Conservation (phyloP, 2,797 vertebrate genomes). For the Carapus acus region DNA sequence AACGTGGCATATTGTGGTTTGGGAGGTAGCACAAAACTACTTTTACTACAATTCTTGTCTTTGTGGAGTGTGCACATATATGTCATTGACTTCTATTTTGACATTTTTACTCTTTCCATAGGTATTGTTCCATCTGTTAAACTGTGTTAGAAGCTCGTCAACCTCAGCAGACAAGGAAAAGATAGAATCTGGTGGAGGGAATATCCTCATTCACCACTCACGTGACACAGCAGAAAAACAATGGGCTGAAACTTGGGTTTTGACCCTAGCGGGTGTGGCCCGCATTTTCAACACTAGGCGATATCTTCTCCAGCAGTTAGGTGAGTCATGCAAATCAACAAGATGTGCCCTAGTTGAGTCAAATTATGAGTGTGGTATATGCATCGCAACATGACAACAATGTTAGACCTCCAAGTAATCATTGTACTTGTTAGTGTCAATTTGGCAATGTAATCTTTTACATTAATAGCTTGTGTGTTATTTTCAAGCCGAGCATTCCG, state of each 20-base stretch:
- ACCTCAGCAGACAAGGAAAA: conserved; percentile 98
- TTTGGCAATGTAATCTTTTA: too few species aligned
- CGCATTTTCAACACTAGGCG: conserved; percentile 97
- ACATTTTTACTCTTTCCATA: conserved; percentile 39
- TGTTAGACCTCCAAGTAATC: too few species aligned
- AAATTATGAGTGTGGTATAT: too few species aligned
- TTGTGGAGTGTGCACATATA: not conserved
- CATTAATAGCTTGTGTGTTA: too few species aligned
- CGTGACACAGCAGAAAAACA: conserved; percentile 98
- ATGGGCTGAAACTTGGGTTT: conserved; percentile 98
- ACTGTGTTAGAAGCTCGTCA: conserved; percentile 90
- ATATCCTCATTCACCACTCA: conserved; percentile 99
- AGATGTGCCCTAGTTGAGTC: too few species aligned
- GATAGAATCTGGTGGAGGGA: conserved; percentile 97
- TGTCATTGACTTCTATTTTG: not conserved
- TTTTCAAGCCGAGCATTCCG: too few species aligned
- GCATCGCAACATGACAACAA: too few species aligned
- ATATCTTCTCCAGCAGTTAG: conserved; percentile 90
- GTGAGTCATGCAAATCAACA: conserved; percentile 57
- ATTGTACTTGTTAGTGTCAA: too few species aligned
- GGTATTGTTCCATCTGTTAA: conserved; percentile 93
- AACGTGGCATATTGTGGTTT: conserved; percentile 96
- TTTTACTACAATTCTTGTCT: not conserved
- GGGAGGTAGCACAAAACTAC: conserved; percentile 82
- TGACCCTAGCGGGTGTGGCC: conserved; percentile 93